Percentiles rank a stretch among this genome's conserved stretches.
phyloP scores from a whole-genome alignment of 30 jellyfish, hydroid and myxozoan species.

The Turritopsis rubra region DNA sequence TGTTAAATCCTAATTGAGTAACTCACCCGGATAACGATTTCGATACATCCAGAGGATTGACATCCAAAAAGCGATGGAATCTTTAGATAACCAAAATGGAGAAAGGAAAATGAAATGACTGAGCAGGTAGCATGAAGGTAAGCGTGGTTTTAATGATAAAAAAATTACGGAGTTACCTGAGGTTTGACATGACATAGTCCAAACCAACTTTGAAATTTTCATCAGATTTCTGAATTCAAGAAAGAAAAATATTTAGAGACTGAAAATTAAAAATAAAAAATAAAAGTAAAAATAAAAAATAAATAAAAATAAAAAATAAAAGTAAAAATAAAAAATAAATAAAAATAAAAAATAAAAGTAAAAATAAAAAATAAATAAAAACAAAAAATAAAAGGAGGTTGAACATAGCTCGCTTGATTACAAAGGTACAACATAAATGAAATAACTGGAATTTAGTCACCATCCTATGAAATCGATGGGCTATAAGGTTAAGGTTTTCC shows the following conservation, averaged over 20 bases:
- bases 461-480: too few relatives aligned
- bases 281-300: too few relatives aligned
- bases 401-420: neutral
- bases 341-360: too few relatives aligned
- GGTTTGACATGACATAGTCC: conserved; percentile 59
- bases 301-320: too few relatives aligned
- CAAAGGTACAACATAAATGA: too few relatives aligned
- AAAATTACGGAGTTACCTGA: conserved; percentile 31
- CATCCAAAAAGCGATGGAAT: conserved; percentile 73
- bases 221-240: conserved; percentile 23
- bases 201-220: conserved; percentile 53
- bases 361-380: too few relatives aligned
- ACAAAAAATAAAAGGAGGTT: too few relatives aligned
- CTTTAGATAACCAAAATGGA: neutral
- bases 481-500: too few relatives aligned
- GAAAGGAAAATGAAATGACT: neutral
- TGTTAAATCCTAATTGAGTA: too few relatives aligned
- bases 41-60: conserved; percentile 61
- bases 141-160: neutral
- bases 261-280: neutral
- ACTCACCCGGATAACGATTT: conserved; percentile 54
- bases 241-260: neutral
- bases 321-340: too few relatives aligned
- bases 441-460: too few relatives aligned
- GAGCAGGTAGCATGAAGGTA: neutral